Evolutionary conservation across 2,888 invertebrate species (phyloP).

Genomic region (Caenorhabditis sp.): DNA sequence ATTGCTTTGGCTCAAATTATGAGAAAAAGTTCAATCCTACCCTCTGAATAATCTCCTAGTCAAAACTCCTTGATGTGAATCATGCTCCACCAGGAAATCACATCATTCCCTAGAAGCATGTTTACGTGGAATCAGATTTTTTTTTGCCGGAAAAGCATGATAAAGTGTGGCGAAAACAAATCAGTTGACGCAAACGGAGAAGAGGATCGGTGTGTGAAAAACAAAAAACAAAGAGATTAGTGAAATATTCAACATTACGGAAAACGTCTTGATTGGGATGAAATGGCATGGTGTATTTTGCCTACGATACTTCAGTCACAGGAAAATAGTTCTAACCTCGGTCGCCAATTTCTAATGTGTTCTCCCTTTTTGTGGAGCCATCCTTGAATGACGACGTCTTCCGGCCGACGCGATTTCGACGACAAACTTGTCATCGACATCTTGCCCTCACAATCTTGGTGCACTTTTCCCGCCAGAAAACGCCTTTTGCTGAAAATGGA

Average conservation of each 20-base stretch:
- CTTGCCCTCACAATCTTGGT: conserved; percentile 38
- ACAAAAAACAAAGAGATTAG: conserved; percentile 44
- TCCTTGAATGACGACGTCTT: conserved; percentile 91
- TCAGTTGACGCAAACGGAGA: conserved; percentile 41
- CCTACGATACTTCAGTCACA: neutral
- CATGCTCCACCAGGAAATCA: conserved; percentile 24
- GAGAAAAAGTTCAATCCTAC: too few species aligned
- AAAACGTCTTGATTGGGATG: neutral
- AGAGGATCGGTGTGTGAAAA: conserved; percentile 24
- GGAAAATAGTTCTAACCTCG: too few species aligned
- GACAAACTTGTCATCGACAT: conserved; percentile 77
- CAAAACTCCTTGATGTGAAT: neutral
- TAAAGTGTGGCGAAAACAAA: conserved; percentile 41
- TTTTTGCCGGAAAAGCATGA: conserved; percentile 52
- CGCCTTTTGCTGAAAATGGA: conserved; percentile 37
- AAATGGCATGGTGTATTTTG: neutral
- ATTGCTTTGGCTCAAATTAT: too few species aligned
- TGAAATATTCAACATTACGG: neutral
- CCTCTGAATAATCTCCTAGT: neutral
- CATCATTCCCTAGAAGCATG: conserved; percentile 37
- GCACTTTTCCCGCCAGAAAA: conserved; percentile 22
- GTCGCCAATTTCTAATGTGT: conserved; percentile 98
- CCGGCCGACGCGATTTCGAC: conserved; percentile 67
- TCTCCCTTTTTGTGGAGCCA: conserved; percentile 97
- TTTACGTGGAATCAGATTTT: conserved; percentile 38